A percentile compares a stretch with the other conserved stretches of the same genome.
These are phyloP conservation scores for Apteryx owenii DNA, from an alignment of 2,113 vertebrate species.

Conservation along the genomic window DNA sequence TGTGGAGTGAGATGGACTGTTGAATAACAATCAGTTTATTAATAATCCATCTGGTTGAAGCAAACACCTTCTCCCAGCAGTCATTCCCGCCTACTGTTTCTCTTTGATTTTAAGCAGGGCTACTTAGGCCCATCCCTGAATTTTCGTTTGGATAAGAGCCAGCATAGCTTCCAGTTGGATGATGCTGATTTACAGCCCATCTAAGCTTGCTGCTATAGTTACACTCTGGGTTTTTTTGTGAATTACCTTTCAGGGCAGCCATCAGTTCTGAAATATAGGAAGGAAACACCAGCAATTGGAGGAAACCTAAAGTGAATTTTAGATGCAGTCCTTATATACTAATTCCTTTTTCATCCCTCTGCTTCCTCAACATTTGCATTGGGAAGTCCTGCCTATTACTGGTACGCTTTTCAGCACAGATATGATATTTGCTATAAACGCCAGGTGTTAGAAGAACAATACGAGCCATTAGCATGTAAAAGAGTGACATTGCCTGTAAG, in stretches of 20 bases:
- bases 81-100: slow-evolving; percentile 34
- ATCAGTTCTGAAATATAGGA: slow-evolving; percentile 30
- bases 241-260: slow-evolving; percentile 37
- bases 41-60: slow-evolving; percentile 27
- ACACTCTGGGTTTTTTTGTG: not conserved
- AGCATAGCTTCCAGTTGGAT: slow-evolving; percentile 45
- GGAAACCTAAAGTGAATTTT: not conserved
- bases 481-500: slow-evolving; percentile 35
- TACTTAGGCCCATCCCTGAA: slow-evolving; percentile 14
- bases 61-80: slow-evolving; percentile 21
- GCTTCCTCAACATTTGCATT: not conserved
- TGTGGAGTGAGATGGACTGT: not conserved
- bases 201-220: slow-evolving; percentile 18
- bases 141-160: not conserved
- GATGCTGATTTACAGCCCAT: slow-evolving; percentile 42
- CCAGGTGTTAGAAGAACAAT: slow-evolving; percentile 57
- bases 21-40: slow-evolving; percentile 41
- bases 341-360: not conserved
- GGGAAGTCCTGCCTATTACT: not conserved
- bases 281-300: slow-evolving; percentile 2
- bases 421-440: slow-evolving; percentile 27
- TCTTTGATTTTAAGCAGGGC: slow-evolving; percentile 29
- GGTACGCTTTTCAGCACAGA: not conserved
- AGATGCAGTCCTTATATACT: slow-evolving; percentile 2
- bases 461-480: slow-evolving; percentile 43